Evolutionary conservation across 2,113 vertebrate species (phyloP), one percentile per base, ranked within the genome.

Genomic region (Ivindomyrus marchei): DNA sequence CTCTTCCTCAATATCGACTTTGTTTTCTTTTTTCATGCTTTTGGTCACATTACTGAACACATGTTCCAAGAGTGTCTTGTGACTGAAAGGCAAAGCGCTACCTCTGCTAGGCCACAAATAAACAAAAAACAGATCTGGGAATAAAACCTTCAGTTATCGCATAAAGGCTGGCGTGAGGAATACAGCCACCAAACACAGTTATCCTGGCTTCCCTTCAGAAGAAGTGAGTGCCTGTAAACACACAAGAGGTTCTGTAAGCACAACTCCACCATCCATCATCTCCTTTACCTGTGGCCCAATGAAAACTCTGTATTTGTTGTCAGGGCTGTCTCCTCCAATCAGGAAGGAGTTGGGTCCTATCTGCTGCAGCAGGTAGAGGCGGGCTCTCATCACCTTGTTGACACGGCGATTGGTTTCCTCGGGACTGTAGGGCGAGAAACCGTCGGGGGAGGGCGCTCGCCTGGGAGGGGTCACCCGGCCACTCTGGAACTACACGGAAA

Each of bases 251-350:
- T 39, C 70, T 36, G 15, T 77, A 84, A 47, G 39, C 42, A 47
- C 24, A 46, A 8, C 21, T 24, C 21, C 83, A 85, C 42, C 2
- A n/a, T 85, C 83, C 6, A 46, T 8, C 17, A 24, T 85, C 47
- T 50, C 3, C 19, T 87, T 77, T 93, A 98, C 97, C 97, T 98
- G 97, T 91, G 97, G 97, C 9, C 97, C 97, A 91, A 98, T 97
- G 88, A 98, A 98, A n/a, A 98, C 97, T 15, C 97, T 95, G 88
- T 97, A 98, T 91, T 98, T 98, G 89, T 98, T 98, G 93, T 98
- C 97, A 7, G 97, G 97, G 92, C 97, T 97, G 92, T 98, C 97
- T 50, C 97, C 97, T 87, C 97, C 97, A 90, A 98, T 98, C 85
- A 98, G 91, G 93, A 98, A 98, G 0, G 97, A 98, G 93, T 98